Evolutionary conservation across 2,113 vertebrate species (phyloP).

Genomic region (Carlito syrichta): DNA sequence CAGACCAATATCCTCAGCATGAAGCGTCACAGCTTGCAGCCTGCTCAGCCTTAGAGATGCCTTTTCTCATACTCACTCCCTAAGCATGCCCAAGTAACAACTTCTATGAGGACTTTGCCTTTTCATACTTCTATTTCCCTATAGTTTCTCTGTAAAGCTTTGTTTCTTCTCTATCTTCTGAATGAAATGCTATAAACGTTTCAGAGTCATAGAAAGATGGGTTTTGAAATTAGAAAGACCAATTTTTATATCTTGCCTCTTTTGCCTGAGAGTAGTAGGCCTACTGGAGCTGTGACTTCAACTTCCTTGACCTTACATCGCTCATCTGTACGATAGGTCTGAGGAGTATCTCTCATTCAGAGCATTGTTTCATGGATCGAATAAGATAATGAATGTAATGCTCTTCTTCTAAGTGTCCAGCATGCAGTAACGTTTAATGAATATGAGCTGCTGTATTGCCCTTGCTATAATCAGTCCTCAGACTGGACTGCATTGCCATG

Average conservation of each 20-base stretch:
- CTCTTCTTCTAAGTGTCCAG: not conserved
- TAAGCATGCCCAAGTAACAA: accelerated
- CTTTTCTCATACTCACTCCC: not conserved
- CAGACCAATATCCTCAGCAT: no score
- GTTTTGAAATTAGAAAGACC: not conserved
- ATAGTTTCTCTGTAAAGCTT: not conserved
- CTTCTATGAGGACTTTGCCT: no score
- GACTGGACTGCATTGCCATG: accelerated
- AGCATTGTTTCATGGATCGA: not conserved
- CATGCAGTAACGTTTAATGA: not conserved
- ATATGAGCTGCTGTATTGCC: not conserved
- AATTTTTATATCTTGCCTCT: not conserved
- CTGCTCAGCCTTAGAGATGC: no score
- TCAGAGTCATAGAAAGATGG: no score
- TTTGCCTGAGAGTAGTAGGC: not conserved
- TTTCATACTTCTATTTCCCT: not conserved
- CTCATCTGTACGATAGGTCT: not conserved
- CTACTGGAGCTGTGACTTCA: no score
- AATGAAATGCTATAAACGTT: not conserved
- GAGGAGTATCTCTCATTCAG: not conserved
- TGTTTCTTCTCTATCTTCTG: not conserved
- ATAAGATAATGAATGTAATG: not conserved
- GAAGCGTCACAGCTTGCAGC: not conserved
- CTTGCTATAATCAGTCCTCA: not conserved
- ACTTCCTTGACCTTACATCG: not conserved